phyloP scores from a whole-genome alignment of 2,797 vertebrate species.

The Parauchenoglanis ngamensis region DNA sequence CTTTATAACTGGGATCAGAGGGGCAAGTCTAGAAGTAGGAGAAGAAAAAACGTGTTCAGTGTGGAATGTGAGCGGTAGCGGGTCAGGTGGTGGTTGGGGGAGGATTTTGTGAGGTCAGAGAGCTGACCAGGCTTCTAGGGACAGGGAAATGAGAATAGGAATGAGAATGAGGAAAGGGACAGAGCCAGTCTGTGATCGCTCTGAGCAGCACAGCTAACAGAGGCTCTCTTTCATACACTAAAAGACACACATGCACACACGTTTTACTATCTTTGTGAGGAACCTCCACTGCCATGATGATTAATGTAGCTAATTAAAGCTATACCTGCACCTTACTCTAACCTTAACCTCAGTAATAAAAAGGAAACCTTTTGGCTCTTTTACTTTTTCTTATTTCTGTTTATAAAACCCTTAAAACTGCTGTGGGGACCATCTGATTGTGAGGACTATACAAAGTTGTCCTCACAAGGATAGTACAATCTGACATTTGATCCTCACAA shows the following conservation, averaged over 20 bases:
- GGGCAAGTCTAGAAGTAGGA: background rate
- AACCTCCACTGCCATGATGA: too few species aligned
- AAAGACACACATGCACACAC: conserved; percentile 38
- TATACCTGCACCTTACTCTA: too few species aligned
- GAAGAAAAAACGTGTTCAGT: background rate
- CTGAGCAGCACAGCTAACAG: conserved; percentile 74
- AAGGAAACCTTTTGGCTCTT: too few species aligned
- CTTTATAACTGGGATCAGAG: conserved; percentile 16
- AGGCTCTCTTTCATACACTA: conserved; percentile 76
- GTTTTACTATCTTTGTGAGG: too few species aligned
- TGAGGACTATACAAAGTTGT: too few species aligned
- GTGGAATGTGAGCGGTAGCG: conserved; percentile 38
- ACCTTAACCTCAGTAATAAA: too few species aligned
- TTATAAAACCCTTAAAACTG: too few species aligned
- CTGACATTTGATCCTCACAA: too few species aligned
- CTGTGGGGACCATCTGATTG: too few species aligned
- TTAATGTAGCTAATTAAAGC: too few species aligned
- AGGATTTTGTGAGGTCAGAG: conserved; percentile 38
- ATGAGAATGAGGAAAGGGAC: conserved; percentile 70
- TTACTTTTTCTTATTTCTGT: too few species aligned
- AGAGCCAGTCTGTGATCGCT: conserved; percentile 76
- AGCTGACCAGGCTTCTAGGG: conserved; percentile 10
- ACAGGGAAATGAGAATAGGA: conserved; percentile 52
- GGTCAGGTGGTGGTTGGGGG: conserved; percentile 38
- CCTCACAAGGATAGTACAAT: too few species aligned